A percentile compares a stretch with the other conserved stretches of the same genome.
These are phyloP conservation scores for Tragelaphus oryx DNA, from an alignment of 2,797 vertebrate species.

Conservation along the genomic window DNA sequence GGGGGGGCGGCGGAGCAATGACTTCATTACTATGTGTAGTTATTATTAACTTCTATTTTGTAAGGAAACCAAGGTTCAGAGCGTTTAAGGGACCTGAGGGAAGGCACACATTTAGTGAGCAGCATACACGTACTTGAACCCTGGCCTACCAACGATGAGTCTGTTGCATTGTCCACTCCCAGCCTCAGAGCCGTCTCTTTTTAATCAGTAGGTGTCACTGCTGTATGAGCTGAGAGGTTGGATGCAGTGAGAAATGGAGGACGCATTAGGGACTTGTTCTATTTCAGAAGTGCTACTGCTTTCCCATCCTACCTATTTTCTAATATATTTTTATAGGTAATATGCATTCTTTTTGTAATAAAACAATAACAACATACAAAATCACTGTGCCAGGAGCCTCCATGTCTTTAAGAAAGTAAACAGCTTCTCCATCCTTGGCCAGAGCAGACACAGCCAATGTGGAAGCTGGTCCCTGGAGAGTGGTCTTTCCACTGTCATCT, in stretches of 20 bases:
- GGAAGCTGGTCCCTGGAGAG: neutral
- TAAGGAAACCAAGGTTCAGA: neutral
- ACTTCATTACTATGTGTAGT: neutral
- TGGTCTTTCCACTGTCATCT: neutral
- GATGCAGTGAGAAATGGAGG: neutral
- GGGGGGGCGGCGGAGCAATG: accelerated
- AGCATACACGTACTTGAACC: neutral
- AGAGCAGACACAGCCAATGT: accelerated
- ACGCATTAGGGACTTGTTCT: neutral
- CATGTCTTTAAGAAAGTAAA: neutral
- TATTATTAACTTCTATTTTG: neutral
- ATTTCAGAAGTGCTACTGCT: neutral
- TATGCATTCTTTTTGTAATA: neutral
- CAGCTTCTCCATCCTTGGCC: neutral
- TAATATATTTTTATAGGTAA: neutral
- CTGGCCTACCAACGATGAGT: neutral
- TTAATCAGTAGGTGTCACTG: neutral
- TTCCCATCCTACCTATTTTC: neutral
- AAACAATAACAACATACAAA: neutral
- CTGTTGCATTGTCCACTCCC: accelerated
- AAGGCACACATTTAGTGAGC: neutral
- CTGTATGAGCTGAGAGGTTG: neutral
- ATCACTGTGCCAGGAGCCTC: neutral
- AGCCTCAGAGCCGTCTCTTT: neutral
- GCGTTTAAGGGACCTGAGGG: neutral